Conservation (phyloP, 2,113 vertebrate species). For the Anseranas semipalmata region DNA sequence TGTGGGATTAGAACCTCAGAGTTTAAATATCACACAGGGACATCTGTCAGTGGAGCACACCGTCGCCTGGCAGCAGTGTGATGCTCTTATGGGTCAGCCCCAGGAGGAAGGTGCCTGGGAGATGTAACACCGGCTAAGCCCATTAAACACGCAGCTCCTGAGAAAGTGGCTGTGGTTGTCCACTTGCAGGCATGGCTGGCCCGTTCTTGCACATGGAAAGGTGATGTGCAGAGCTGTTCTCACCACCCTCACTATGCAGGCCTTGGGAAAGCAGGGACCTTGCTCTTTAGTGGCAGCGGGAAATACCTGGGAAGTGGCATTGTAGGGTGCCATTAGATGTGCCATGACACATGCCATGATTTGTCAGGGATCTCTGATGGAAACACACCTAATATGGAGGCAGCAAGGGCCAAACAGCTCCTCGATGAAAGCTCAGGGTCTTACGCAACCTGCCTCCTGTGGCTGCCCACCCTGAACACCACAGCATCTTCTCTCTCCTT, state of each 20-base stretch:
- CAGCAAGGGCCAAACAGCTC: not conserved
- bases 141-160: not conserved
- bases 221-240: not conserved
- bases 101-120: not conserved
- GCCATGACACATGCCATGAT: not conserved
- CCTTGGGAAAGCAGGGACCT: not conserved
- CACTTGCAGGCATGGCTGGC: not conserved
- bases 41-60: not conserved
- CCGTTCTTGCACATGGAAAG: fast-evolving
- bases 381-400: not conserved
- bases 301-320: not conserved
- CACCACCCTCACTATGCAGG: fast-evolving
- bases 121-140: not conserved
- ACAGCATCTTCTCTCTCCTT: not conserved
- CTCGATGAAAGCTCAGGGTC: not conserved
- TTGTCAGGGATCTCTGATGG: not conserved
- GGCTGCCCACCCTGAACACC: not conserved
- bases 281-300: not conserved
- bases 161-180: not conserved
- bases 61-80: fast-evolving
- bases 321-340: not conserved
- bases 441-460: not conserved
- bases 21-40: not conserved
- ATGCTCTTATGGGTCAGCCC: not conserved
- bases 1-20: not conserved